These are phyloP conservation scores for Hetaerina titia DNA, from an alignment of 2,888 invertebrate genomes.

Conservation along the genomic window DNA sequence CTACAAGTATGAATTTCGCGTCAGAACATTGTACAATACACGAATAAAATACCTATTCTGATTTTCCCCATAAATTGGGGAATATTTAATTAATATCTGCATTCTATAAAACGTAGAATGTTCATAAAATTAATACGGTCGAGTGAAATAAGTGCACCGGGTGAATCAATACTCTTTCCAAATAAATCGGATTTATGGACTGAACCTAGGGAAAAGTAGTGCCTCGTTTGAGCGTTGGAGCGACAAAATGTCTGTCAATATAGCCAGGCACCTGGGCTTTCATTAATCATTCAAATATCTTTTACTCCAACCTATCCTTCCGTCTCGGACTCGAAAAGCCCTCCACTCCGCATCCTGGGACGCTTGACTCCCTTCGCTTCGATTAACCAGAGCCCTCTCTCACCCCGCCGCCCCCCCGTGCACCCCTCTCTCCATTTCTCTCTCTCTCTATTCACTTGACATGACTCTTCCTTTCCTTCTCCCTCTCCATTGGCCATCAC, in stretches of 20 bases:
- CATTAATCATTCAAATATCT: constrained; percentile 30
- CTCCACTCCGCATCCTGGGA: background rate
- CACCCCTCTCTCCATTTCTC: background rate
- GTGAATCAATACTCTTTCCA: too few relatives aligned
- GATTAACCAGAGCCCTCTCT: background rate
- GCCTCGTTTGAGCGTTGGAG: background rate
- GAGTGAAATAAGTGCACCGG: too few relatives aligned
- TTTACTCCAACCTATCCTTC: background rate
- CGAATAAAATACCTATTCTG: too few relatives aligned
- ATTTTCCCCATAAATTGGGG: too few relatives aligned
- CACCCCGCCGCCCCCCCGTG: background rate
- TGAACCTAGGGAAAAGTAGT: too few relatives aligned
- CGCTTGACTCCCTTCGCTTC: background rate
- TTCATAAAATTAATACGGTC: too few relatives aligned
- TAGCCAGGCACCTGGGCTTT: background rate
- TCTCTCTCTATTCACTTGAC: background rate
- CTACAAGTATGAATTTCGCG: too few relatives aligned
- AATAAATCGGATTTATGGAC: too few relatives aligned
- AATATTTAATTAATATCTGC: too few relatives aligned
- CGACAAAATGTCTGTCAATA: background rate
- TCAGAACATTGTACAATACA: too few relatives aligned
- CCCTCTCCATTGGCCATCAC: constrained; percentile 58
- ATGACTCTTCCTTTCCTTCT: constrained; percentile 41
- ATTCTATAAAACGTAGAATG: too few relatives aligned
- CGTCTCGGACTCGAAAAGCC: constrained; percentile 14